Evolutionary conservation across 1,140 invertebrate genomes (phyloP).

Genomic region (Drosophila aff.): DNA sequence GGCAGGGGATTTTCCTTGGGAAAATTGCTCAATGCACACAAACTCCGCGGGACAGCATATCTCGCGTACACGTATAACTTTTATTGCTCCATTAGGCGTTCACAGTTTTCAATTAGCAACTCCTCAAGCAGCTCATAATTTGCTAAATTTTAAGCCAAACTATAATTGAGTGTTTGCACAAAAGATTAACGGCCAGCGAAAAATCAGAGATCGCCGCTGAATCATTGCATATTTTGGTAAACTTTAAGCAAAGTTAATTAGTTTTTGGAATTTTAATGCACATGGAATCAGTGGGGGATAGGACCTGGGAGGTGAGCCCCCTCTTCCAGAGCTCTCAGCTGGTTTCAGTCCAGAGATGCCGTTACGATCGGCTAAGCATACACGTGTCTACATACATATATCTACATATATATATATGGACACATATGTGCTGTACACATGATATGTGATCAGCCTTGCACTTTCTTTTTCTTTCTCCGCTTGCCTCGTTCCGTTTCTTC

Average conservation of each 20-base stretch:
- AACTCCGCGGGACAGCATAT: not conserved
- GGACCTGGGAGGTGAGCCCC: conserved; percentile 20
- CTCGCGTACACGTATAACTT: not conserved
- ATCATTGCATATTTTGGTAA: conserved; percentile 20
- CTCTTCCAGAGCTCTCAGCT: conserved; percentile 18
- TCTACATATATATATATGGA: not conserved
- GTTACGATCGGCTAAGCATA: conserved; percentile 23
- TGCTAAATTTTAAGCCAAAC: conserved; percentile 32
- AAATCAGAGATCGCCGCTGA: conserved; percentile 6
- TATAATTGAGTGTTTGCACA: conserved; percentile 44
- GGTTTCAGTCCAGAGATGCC: conserved; percentile 25
- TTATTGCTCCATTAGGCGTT: conserved; percentile 32
- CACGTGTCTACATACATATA: conserved; percentile 7
- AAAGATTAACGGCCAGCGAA: conserved; percentile 36
- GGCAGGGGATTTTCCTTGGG: conserved; percentile 3
- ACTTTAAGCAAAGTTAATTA: conserved; percentile 12
- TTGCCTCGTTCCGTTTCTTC: conserved; percentile 38
- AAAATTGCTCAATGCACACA: conserved; percentile 8
- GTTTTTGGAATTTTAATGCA: conserved; percentile 1
- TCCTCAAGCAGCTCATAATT: conserved; percentile 45
- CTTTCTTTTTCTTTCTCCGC: conserved; percentile 59
- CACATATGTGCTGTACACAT: conserved; percentile 13
- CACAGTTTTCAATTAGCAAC: conserved; percentile 38
- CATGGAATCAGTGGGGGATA: not conserved
- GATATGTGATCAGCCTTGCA: conserved; percentile 53